Evolutionary conservation across 1,140 invertebrate genomes (phyloP), one percentile per base, ranked within the genome.

Genomic region (Periplaneta americana): DNA sequence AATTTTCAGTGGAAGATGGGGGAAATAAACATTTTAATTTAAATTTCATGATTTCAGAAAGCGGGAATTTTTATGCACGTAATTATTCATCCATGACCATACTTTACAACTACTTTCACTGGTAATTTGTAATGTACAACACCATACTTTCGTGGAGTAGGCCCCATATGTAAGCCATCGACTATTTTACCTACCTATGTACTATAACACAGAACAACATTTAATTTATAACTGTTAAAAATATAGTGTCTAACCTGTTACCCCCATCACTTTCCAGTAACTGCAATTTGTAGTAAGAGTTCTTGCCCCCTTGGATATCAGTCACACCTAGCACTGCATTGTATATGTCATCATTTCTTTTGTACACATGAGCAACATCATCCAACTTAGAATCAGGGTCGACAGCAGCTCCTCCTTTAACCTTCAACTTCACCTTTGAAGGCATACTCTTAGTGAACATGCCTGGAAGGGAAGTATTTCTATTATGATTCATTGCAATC

Each of bases 221-320:
- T n/a, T n/a, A n/a, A n/a, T n/a, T n/a, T n/a, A n/a, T n/a, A n/a
- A n/a, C n/a, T n/a, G n/a, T n/a, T n/a, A n/a, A n/a, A n/a, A n/a
- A n/a, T n/a, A n/a, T n/a, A n/a, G n/a, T n/a, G n/a, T n/a, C 85
- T 84, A 89, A 95, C 90, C 89, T 91, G 13, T 92, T 89, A 57
- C 87, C 87, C 31, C 87, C 89, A 86, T 99, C 96, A 22, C 92
- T 86, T 87, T 98, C 92, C 18, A 99, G 88, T 39, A 99, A 87
- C 88, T 99, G 98, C 36, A 99, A 83, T 88, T 99, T 99, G 87
- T 99, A 99, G 88, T 91, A 99, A 9, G 96, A 98, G 88, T 99
- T 99, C 85, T 95, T 97, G 78, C 95, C 94, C 15, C 89, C 91
- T 82, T 95, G 93, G 48, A 99, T 92, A 87, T 99, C 96, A 2